A percentile compares a stretch with the other conserved stretches of the same genome.
phyloP scores from a whole-genome alignment of 2,113 vertebrate genomes.

The Pterophyllum scalare region DNA sequence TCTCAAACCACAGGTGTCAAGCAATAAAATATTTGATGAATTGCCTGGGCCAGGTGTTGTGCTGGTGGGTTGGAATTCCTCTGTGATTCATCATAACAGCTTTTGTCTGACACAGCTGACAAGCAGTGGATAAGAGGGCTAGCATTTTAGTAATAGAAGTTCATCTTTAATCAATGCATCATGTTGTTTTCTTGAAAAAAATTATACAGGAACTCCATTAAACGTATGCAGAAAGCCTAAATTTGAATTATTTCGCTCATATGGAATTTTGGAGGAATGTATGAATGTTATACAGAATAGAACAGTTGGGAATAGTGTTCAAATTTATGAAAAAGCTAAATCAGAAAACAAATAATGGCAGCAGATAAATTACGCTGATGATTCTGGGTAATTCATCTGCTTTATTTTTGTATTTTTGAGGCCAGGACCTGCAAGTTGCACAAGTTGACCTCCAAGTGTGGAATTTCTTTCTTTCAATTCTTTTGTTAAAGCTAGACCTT shows the following conservation, averaged over 20 bases:
- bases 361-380: not conserved
- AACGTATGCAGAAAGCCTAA: not conserved
- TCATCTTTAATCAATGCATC: not conserved
- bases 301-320: not conserved
- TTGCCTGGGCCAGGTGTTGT: constrained; percentile 87
- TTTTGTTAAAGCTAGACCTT: not conserved
- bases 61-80: constrained; percentile 84
- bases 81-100: constrained; percentile 86
- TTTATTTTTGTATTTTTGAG: not conserved
- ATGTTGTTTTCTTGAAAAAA: constrained; percentile 12
- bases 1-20: constrained; percentile 71
- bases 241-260: not conserved
- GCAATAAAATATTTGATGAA: constrained; percentile 78
- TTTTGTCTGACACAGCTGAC: constrained; percentile 90
- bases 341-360: not conserved
- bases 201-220: not conserved
- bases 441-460: not conserved
- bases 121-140: constrained; percentile 44
- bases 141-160: constrained; percentile 60
- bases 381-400: not conserved
- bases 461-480: not conserved
- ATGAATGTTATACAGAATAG: not conserved
- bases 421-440: not conserved
- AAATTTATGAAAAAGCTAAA: not conserved
- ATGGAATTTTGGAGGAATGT: not conserved